Evolutionary conservation across 1,140 invertebrate species (phyloP), one percentile per base, ranked within the genome.

Genomic region (Caenorhabditis briggsae): DNA sequence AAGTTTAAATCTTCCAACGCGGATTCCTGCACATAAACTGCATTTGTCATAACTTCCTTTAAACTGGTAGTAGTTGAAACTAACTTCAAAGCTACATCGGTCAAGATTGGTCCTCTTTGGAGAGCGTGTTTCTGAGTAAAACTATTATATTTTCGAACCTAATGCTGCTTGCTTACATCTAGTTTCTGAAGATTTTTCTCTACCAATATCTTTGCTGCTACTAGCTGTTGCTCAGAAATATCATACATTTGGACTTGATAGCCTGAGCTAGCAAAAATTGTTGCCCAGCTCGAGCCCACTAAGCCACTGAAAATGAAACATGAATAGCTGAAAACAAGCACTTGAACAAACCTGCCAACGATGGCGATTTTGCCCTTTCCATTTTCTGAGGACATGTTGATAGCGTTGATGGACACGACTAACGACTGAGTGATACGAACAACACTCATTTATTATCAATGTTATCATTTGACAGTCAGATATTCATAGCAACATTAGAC

Each of bases 171-270:
- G 20, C 53, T 65, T 33, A 86, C 85, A 55, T 86, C 82, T 33
- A 88, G 58, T 46, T 87, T 88, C 25, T 82, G 53, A 41, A 88
- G 50, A 16, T 87, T 86, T 9, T 65, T 59, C 20, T 82, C 46
- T 2, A 88, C 87, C 6, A 23, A n/a, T 18, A 8, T 48, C 25
- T n/a, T 9, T 12, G 87, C 87, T 25, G 33, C 53, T 16, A 43
- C n/a, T 16, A 88, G 11, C 18, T 83, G 56, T 9, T 74, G 50
- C 41, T 88, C 78, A 33, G 41, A 61, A 9, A 88, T 82, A 70
- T 88, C 88, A 50, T 88, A 88, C 82, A 88, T 58, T 41, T 61
- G 84, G 23, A 88, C 88, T 33, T 55, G 1, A 58, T 88, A 88
- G 1, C 88, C 88, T 43, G 82, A 50, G 11, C 61, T 70, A 18